Evolutionary conservation across 1,140 invertebrate genomes (phyloP).

Genomic region (Sycophaga agraensis): DNA sequence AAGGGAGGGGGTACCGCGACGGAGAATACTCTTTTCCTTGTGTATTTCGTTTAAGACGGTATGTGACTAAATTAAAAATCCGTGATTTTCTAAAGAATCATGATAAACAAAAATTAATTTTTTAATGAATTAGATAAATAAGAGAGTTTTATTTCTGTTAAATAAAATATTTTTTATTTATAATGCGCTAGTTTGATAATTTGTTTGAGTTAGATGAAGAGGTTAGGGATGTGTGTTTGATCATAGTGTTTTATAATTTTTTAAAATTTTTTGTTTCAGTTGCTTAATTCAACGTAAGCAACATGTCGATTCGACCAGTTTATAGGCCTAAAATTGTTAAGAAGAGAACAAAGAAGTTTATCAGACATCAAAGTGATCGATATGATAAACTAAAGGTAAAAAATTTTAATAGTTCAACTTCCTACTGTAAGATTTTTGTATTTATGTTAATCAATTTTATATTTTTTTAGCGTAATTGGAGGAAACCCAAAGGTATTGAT

Average conservation of each 20-base stretch:
- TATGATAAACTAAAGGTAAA: conserved; percentile 91
- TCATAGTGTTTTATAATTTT: no score
- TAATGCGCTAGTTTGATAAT: no score
- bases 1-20: no score
- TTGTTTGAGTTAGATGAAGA: no score
- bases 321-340: conserved; percentile 89
- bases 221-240: no score
- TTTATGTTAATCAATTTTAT: neutral
- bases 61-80: conserved; percentile 33
- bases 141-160: conserved; percentile 10
- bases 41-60: conserved; percentile 32
- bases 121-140: neutral
- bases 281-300: conserved; percentile 28
- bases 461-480: conserved; percentile 74
- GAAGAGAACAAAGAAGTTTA: conserved; percentile 96
- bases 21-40: no score
- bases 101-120: conserved; percentile 1
- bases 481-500: conserved; percentile 98
- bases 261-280: conserved; percentile 37
- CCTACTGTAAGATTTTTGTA: neutral
- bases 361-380: conserved; percentile 93
- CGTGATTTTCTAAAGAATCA: conserved; percentile 32
- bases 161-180: conserved; percentile 27
- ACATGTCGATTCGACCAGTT: conserved; percentile 83
- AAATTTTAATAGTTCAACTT: neutral